These are phyloP conservation scores for Ommatoiulus sabulosus DNA, from an alignment of 2,888 invertebrate species.

Conservation along the genomic window DNA sequence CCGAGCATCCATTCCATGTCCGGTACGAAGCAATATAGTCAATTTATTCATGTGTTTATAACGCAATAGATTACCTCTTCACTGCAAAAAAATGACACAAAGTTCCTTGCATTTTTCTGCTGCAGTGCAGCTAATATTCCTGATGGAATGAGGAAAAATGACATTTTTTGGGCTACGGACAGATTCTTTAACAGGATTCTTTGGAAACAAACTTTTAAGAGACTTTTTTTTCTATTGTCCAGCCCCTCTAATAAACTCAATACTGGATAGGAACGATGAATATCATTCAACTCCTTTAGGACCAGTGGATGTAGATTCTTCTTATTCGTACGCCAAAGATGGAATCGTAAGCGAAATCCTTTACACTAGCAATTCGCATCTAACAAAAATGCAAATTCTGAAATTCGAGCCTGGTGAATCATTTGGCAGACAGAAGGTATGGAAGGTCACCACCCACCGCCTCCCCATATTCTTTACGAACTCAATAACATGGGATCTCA, in stretches of 20 bases:
- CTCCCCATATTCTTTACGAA: not conserved
- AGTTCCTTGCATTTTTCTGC: too few relatives aligned
- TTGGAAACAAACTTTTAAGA: too few relatives aligned
- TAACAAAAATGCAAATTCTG: too few relatives aligned
- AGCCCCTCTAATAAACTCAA: constrained; percentile 41
- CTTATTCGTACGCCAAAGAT: constrained; percentile 42
- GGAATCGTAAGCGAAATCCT: constrained; percentile 42
- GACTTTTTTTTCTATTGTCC: not conserved
- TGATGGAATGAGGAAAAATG: too few relatives aligned
- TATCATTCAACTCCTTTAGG: constrained; percentile 40
- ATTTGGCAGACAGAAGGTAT: not conserved
- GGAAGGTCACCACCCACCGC: not conserved
- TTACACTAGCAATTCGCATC: too few relatives aligned
- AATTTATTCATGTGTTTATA: too few relatives aligned
- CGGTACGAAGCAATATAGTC: not conserved
- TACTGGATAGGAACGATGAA: constrained; percentile 16
- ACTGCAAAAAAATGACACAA: too few relatives aligned
- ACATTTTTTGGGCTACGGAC: too few relatives aligned
- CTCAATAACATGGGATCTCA: not conserved
- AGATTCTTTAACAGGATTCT: too few relatives aligned
- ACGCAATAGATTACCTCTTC: too few relatives aligned
- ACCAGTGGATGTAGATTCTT: constrained; percentile 52
- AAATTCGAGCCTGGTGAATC: not conserved
- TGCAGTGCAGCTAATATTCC: too few relatives aligned
- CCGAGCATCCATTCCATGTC: constrained; percentile 56